Evolutionary conservation across 1,140 invertebrate genomes (phyloP).

Genomic region (Pissodes strobi): DNA sequence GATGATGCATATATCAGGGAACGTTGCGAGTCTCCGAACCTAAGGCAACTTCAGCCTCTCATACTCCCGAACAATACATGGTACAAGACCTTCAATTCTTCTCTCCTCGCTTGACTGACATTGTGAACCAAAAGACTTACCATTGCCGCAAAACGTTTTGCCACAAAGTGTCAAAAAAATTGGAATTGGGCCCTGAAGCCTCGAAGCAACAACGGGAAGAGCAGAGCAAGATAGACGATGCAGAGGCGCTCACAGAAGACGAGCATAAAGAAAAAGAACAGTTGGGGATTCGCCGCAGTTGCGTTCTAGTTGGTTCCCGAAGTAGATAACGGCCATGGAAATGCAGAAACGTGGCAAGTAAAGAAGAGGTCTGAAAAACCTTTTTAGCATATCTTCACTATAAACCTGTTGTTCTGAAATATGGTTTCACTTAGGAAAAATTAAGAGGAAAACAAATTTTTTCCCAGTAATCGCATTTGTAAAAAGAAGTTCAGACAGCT

Average conservation of each 20-base stretch:
- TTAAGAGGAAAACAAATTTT: no score
- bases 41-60: constrained; percentile 96
- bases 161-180: constrained; percentile 96
- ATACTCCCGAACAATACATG: constrained; percentile 97
- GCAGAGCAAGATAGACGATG: constrained; percentile 94
- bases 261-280: constrained; percentile 91
- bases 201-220: constrained; percentile 94
- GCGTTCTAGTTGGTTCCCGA: constrained; percentile 99
- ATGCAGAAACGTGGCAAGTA: constrained; percentile 96
- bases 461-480: no score
- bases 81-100: constrained; percentile 99
- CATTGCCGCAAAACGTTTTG: constrained; percentile 93
- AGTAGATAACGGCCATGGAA: constrained; percentile 95
- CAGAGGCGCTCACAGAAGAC: constrained; percentile 86
- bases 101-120: constrained; percentile 94
- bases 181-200: constrained; percentile 91
- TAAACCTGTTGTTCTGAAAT: no score
- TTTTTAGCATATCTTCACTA: no score
- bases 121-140: constrained; percentile 98
- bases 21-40: constrained; percentile 92
- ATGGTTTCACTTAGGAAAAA: no score
- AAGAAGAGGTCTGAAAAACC: no score
- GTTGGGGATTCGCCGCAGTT: constrained; percentile 93
- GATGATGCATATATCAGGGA: constrained; percentile 98
- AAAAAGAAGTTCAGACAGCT: no score